These are phyloP conservation scores for Microctonus hyperodae DNA, from an alignment of 2,888 invertebrate genomes.

Conservation along the genomic window DNA sequence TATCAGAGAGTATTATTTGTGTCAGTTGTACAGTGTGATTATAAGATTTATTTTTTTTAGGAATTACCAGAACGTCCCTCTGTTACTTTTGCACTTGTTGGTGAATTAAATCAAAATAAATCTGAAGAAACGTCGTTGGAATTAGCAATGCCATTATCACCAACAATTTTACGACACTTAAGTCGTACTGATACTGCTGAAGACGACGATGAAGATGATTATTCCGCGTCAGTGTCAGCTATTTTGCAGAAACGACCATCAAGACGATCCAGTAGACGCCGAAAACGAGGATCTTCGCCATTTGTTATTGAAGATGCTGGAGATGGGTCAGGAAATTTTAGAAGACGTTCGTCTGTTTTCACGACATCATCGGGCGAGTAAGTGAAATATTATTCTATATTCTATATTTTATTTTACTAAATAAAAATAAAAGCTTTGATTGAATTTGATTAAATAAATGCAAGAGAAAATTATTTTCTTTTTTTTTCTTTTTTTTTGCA, in stretches of 20 bases:
- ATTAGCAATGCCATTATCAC: conserved; percentile 1
- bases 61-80: conserved; percentile 26
- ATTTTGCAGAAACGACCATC: conserved; percentile 83
- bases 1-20: background rate
- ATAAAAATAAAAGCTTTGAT: background rate
- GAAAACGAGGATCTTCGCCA: conserved; percentile 70
- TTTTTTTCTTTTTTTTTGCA: conserved; percentile 56
- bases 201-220: conserved; percentile 76
- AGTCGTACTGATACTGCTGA: conserved; percentile 47
- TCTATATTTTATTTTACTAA: background rate
- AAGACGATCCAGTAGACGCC: conserved; percentile 73
- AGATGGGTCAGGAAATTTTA: conserved; percentile 60
- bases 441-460: too few species aligned
- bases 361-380: conserved; percentile 90
- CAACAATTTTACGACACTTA: conserved; percentile 1
- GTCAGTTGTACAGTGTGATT: background rate
- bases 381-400: conserved; percentile 56
- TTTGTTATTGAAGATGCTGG: conserved; percentile 66
- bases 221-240: conserved; percentile 84
- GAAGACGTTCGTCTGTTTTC: conserved; percentile 76
- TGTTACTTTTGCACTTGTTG: conserved; percentile 11
- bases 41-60: conserved; percentile 4
- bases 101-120: background rate
- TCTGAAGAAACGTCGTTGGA: background rate
- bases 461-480: background rate